Evolutionary conservation across 1,140 invertebrate species (phyloP).

Genomic region (Pseudomyrmex sp.): DNA sequence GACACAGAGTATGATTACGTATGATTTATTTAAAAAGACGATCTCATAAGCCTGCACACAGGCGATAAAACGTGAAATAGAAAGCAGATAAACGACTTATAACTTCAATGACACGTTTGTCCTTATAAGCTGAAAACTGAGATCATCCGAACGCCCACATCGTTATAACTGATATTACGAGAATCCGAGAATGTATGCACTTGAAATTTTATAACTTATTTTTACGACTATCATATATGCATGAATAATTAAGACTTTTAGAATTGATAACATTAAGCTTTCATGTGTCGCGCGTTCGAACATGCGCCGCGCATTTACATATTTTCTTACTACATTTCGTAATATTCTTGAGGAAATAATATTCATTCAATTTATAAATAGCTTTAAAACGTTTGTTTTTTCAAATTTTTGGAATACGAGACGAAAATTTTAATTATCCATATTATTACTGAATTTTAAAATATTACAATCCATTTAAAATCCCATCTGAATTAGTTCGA

Average conservation of each 20-base stretch:
- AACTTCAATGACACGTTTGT: conserved; percentile 55
- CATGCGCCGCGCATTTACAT: neutral
- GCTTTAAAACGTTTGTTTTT: neutral
- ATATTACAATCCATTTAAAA: conserved; percentile 1
- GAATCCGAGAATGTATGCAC: conserved; percentile 9
- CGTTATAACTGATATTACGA: neutral
- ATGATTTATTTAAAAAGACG: conserved; percentile 47
- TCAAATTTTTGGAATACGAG: neutral
- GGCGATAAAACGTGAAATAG: conserved; percentile 38
- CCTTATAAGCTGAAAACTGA: conserved; percentile 48
- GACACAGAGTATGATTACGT: conserved; percentile 5
- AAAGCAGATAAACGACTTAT: conserved; percentile 44
- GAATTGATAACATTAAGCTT: neutral
- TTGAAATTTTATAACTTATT: neutral
- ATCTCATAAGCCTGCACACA: neutral
- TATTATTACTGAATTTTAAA: neutral
- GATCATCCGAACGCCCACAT: conserved; percentile 46
- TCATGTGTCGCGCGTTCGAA: neutral
- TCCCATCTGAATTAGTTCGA: neutral
- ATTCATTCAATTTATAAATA: neutral
- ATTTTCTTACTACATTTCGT: neutral
- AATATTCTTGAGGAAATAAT: too few species aligned
- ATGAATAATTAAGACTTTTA: conserved; percentile 13
- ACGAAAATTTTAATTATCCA: neutral
- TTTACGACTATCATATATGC: neutral